phyloP scores from a whole-genome alignment of 1,140 invertebrate species.

The Cyphomyrmex costatus region DNA sequence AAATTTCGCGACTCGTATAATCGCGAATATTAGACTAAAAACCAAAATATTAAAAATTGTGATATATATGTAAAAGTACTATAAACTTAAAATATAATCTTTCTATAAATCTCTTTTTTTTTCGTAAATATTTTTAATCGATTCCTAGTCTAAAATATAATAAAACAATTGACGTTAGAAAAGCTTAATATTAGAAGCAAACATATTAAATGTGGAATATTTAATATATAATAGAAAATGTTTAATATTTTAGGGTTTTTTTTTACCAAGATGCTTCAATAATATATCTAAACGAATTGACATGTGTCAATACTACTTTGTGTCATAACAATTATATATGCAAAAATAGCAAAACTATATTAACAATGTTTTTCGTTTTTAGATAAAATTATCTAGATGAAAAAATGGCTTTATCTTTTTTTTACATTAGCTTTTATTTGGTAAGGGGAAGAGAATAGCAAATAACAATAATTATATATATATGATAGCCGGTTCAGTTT shows the following conservation, averaged over 20 bases:
- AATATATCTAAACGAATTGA: neutral
- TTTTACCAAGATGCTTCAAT: neutral
- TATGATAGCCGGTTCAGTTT: conserved; percentile 10
- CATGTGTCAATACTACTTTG: neutral
- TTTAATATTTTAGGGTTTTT: too few relatives aligned
- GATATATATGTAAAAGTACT: neutral
- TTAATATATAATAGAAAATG: neutral
- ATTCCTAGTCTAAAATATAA: neutral
- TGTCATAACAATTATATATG: neutral
- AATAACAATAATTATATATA: conserved; percentile 28
- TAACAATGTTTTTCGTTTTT: too few relatives aligned
- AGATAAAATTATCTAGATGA: too few relatives aligned
- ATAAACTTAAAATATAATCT: neutral
- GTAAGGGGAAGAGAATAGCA: neutral
- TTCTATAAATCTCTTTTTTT: conserved; percentile 1
- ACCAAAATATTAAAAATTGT: conserved; percentile 12
- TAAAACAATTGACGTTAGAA: too few relatives aligned
- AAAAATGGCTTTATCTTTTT: too few relatives aligned
- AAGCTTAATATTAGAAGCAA: neutral
- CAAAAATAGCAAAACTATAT: neutral
- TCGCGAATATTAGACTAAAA: neutral
- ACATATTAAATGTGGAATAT: neutral
- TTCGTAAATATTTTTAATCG: neutral
- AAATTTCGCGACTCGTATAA: conserved; percentile 1
- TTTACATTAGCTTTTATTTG: neutral